These are phyloP conservation scores for Tortrix viridana DNA, from an alignment of 2,888 invertebrate genomes.

Conservation along the genomic window DNA sequence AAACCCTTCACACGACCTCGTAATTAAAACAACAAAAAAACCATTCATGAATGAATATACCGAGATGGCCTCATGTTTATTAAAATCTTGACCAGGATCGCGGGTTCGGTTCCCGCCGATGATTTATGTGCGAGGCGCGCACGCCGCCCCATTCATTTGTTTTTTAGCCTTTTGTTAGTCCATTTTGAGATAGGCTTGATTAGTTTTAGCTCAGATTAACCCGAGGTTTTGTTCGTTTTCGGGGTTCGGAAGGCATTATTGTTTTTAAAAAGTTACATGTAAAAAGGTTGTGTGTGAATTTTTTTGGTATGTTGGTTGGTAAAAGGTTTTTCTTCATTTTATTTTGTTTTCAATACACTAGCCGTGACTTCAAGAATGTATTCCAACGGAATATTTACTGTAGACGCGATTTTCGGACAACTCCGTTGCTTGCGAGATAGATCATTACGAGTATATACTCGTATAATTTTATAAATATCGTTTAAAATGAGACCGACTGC, in stretches of 20 bases:
- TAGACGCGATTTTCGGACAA: no score
- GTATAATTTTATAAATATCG: no score
- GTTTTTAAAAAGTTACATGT: slow-evolving; percentile 41
- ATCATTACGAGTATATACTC: no score
- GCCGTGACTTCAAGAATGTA: no score
- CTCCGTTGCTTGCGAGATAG: no score
- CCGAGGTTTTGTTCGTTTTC: slow-evolving; percentile 50
- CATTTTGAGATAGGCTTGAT: slow-evolving; percentile 77
- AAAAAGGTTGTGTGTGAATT: slow-evolving; percentile 39
- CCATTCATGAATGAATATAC: slow-evolving; percentile 75
- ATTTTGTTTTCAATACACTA: no score
- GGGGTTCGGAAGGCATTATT: slow-evolving; percentile 40
- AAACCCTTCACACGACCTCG: slow-evolving; percentile 73
- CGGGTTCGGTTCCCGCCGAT: slow-evolving; percentile 68
- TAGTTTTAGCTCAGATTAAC: slow-evolving; percentile 79
- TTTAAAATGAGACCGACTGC: no score
- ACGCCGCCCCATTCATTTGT: slow-evolving; percentile 78
- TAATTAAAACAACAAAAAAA: slow-evolving; percentile 78
- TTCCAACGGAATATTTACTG: no score
- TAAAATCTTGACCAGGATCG: slow-evolving; percentile 72
- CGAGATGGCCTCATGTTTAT: slow-evolving; percentile 77
- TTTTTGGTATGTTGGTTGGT: background rate
- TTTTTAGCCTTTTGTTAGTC: slow-evolving; percentile 72
- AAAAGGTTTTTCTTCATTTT: background rate
- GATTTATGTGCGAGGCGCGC: slow-evolving; percentile 75